Evolutionary conservation across 1,140 invertebrate genomes (phyloP), one percentile per base, ranked within the genome.

Genomic region (Drosophila ficusphila): DNA sequence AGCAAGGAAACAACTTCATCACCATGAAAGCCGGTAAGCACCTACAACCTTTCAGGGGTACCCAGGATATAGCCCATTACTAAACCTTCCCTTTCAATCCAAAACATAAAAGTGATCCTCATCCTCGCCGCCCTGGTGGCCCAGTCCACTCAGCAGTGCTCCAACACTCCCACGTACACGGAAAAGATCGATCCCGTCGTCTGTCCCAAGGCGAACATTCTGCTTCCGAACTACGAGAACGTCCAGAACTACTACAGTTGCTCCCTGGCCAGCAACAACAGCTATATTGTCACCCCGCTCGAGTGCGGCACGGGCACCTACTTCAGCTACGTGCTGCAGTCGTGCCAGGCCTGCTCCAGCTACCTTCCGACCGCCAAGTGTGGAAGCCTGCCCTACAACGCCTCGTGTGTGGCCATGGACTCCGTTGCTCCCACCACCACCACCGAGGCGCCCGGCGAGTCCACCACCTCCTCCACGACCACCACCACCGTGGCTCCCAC

Each of bases 1-100:
- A 27, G 38, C 25, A 33, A 52, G 12, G 42, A 70, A 33, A 31
- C 31, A 33, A 9, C 57, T 75, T 34, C 25, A 67, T 9, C 25
- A 57, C 42, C 33, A 89, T 90, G 86, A 82, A 67, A 76, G 34
- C 68, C 60, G 88, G 88, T 90, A 83, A 90, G 70, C 16, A 49
- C n/a, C 23, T 4, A 6, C n/a, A n/a, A 4, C 12, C 9, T n/a
- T n/a, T 12, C 18, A 21, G n/a, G 39, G 39, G 42, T 4, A 44
- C 18, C 38, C 33, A 51, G 29, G 54, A 53, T 47, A 53, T 36
- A 54, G 38, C 44, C 57, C 34, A 31, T 18, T 8, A 31, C 18
- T 18, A 29, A 16, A 12, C 19, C 11, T 5, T 23, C 21, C 14
- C 2, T n/a, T 56, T 8, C 25, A 21, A 31, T 19, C 38, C 16